Percentiles rank a stretch among this genome's conserved stretches.
These are phyloP conservation scores for Pogoniulus pusillus DNA, from an alignment of 2,797 vertebrate species.

Conservation along the genomic window DNA sequence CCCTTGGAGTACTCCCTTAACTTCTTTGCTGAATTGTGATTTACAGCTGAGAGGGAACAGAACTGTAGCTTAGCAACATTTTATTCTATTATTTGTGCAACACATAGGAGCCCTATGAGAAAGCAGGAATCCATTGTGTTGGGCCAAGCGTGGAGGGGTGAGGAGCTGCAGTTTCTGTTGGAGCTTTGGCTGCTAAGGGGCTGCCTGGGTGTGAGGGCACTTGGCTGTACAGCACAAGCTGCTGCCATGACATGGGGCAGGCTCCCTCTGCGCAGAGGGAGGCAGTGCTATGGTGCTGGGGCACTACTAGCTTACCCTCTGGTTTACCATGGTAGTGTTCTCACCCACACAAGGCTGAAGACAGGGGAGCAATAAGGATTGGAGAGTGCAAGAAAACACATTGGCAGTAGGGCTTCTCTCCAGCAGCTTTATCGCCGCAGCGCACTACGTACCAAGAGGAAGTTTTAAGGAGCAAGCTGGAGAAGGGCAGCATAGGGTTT, in stretches of 20 bases:
- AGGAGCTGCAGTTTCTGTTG: neutral
- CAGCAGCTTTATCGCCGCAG: neutral
- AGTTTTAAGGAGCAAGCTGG: neutral
- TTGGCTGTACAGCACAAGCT: neutral
- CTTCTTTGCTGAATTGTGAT: neutral
- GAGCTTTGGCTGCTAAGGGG: neutral
- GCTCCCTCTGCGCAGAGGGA: neutral
- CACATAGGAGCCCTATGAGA: neutral
- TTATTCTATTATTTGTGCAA: neutral
- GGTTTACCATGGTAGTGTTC: neutral
- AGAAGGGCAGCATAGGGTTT: accelerated
- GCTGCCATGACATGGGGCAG: accelerated
- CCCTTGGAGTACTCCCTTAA: neutral
- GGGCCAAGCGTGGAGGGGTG: neutral
- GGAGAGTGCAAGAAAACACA: neutral
- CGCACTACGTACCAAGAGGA: neutral
- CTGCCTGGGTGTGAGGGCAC: neutral
- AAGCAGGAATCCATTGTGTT: neutral
- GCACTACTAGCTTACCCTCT: neutral
- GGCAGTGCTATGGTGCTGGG: neutral
- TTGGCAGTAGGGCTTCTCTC: neutral
- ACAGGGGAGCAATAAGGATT: neutral
- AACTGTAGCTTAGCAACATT: constrained; percentile 2
- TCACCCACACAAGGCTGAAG: neutral
- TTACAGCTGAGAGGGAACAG: neutral